Percentiles rank a stretch among this genome's conserved stretches.
These are phyloP conservation scores for Paracanthobrama guichenoti DNA, from an alignment of 2,113 vertebrate species.

Conservation along the genomic window DNA sequence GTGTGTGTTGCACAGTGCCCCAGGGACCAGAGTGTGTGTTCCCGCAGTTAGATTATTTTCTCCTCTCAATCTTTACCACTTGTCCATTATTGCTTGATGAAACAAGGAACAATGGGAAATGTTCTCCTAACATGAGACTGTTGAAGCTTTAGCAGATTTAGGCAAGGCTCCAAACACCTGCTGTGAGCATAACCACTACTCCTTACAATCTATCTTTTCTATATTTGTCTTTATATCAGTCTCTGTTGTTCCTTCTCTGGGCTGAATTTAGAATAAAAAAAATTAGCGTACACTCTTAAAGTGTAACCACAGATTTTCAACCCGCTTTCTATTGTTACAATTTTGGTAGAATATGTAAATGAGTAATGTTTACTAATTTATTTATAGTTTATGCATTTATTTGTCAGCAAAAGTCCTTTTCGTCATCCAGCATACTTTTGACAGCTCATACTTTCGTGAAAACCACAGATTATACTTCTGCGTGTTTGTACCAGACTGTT, in stretches of 20 bases:
- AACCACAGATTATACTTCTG: no score
- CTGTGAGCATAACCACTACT: background rate
- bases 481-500: no score
- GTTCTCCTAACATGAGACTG: background rate
- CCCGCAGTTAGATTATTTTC: background rate
- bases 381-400: no score
- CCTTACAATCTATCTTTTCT: background rate
- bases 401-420: no score
- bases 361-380: no score
- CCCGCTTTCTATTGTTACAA: no score
- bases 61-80: constrained; percentile 9
- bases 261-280: background rate
- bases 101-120: constrained; percentile 5
- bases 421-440: no score
- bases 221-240: background rate
- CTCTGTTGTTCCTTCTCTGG: background rate
- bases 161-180: constrained; percentile 5
- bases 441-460: no score
- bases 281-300: background rate
- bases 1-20: constrained; percentile 20
- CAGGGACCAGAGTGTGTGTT: constrained; percentile 10
- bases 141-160: background rate
- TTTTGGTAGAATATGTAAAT: no score
- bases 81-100: background rate
- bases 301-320: no score